Base-by-base conservation (phyloP, 2,113 vertebrate genomes). In the Chaenocephalus aceratus region DNA sequence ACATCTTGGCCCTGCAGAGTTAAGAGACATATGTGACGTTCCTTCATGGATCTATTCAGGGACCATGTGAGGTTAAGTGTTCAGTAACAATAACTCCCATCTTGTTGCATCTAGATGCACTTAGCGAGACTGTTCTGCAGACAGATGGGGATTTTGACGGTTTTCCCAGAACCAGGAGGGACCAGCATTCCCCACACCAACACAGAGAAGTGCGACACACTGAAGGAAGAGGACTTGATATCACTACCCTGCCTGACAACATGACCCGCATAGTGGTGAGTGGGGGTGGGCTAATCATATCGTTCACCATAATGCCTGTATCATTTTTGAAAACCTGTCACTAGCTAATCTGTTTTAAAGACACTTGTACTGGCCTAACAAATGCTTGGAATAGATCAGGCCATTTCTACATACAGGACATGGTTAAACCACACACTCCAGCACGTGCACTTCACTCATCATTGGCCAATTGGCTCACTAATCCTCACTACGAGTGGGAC, bases 241-340 rank as follows among this genome's bases (percentile, higher is more conserved):
- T 97, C 49, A 96, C 96, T 80, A 95, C 93, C 0, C 92, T 97
- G 82, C 91, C 93, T 0, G 92, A 95, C 83, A 96, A 98, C 70
- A 89, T 92, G 85, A 97, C 96, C 2, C 94, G 80, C 2, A 83
- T 96, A 15, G 93, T 97, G 96, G 97, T 98, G 87, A 97, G 97
- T 41, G 7, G 36, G 5, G 36, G 36, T 36, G 36, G 36, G 36
- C 36, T 41, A 41, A 41, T 7, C 36, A 41, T 41, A 41, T 41
- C 36, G 7, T 41, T 41, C 36, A 41, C 7, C 36, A 41, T 41
- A 41, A 41, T 41, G 36, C 36, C 36, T 6, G 36, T 41, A 41
- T 41, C 6, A 41, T 41, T 41, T 41, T 41, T 41, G 36, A 41
- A 41, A 41, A 41, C 36, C 36, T 41, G 36, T 41, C 36, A 41